phyloP scores from a whole-genome alignment of 2,113 vertebrate species.

The Orcinus orca region DNA sequence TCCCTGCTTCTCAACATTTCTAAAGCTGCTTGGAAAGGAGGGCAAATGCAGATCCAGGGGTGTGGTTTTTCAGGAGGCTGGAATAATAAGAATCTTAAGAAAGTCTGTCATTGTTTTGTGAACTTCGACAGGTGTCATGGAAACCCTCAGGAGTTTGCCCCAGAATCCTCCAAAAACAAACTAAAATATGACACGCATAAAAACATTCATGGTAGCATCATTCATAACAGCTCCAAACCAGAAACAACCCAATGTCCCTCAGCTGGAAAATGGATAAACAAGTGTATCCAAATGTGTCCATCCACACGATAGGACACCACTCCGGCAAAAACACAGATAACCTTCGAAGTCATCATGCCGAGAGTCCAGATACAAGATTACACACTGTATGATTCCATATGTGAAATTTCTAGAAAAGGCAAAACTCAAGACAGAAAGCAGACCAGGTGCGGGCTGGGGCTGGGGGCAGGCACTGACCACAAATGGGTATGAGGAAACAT shows the following conservation, averaged over 20 bases:
- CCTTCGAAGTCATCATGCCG: not conserved
- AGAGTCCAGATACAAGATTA: not conserved
- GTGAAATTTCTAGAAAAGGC: not conserved
- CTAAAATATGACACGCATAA: not conserved
- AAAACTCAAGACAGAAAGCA: not conserved
- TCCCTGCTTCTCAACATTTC: not conserved
- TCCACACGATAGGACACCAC: no score
- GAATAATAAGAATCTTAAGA: not conserved
- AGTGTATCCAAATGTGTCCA: not conserved
- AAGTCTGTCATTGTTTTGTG: not conserved
- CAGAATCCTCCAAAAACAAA: not conserved
- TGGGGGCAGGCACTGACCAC: not conserved
- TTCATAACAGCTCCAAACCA: not conserved
- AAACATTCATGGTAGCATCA: not conserved
- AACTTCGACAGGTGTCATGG: not conserved
- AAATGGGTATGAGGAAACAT: not conserved
- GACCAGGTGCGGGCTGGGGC: not conserved
- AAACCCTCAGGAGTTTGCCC: not conserved
- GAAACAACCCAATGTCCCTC: not conserved
- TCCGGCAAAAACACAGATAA: not conserved
- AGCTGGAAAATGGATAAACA: not conserved
- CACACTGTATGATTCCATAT: not conserved
- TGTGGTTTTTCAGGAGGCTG: not conserved
- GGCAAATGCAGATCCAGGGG: not conserved
- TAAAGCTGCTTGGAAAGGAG: not conserved